Evolutionary conservation across 2,113 vertebrate genomes (phyloP).

Genomic region (Pampusana beccarii): DNA sequence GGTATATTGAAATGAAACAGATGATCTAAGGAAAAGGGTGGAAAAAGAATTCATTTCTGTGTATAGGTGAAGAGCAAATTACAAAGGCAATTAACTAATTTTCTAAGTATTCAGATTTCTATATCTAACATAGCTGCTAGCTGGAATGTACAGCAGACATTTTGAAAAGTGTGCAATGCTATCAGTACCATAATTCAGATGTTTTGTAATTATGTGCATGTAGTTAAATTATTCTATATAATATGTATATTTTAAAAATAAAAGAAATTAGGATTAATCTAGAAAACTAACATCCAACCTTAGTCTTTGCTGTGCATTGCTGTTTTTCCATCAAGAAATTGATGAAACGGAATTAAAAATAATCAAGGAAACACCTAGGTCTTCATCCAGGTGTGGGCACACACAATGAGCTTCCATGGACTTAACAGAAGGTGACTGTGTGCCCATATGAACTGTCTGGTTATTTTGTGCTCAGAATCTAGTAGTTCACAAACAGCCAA

Average conservation of each 20-base stretch:
- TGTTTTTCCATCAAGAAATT: not conserved
- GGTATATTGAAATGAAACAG: not conserved
- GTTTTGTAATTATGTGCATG: not conserved
- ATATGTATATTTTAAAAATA: not conserved
- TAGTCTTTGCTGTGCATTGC: not conserved
- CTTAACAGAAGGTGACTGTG: not conserved
- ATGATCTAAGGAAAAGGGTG: not conserved
- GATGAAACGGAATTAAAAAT: not conserved
- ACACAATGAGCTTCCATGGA: not conserved
- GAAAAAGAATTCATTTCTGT: not conserved
- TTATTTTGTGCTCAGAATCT: not conserved
- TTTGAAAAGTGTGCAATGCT: not conserved
- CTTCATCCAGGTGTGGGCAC: not conserved
- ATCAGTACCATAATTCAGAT: not conserved
- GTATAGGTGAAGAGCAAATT: not conserved
- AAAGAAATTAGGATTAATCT: not conserved
- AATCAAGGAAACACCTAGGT: not conserved
- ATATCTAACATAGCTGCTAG: not conserved
- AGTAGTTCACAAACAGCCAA: not conserved
- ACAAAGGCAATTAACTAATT: not conserved
- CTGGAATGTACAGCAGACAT: not conserved
- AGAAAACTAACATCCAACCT: not conserved
- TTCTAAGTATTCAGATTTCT: not conserved
- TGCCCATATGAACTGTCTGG: not conserved
- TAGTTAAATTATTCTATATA: not conserved